Evolutionary conservation across 2,113 vertebrate genomes (phyloP), one percentile per base, ranked within the genome.

Genomic region (Danio rerio): DNA sequence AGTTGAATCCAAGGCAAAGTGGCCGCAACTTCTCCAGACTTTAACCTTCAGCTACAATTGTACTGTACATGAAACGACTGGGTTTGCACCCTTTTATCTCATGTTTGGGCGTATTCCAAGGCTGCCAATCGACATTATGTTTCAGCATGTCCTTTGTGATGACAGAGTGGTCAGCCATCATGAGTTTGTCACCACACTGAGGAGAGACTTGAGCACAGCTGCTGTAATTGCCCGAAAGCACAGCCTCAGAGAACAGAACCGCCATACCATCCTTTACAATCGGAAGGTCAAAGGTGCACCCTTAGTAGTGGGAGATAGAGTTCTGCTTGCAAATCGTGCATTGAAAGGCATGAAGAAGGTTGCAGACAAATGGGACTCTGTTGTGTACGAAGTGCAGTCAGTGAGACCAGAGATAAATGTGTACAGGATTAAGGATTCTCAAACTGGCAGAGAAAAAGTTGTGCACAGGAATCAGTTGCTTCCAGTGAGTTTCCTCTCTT

Each of bases 91-190:
- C 5, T 85, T 81, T 45, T 85, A 18, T n/a, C 52, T 81, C 1
- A 78, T 78, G 84, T 85, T 81, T 21, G 84, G 84, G 11, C 15
- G 56, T 9, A 62, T 78, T 7, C 81, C 70, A 9, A 72, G 45
- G 42, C 62, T 83, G 6, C 62, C 71, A 0, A 70, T 80, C 21
- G 45, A 86, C 50, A 65, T 80, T 53, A 80, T 86, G 59, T 85
- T 85, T 56, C 80, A 82, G 68, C 66, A 85, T 40, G 65, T 52
- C 31, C 70, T 80, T 18, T 15, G 49, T 13, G 47, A 81, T 63
- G 40, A 69, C 15, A 61, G 15, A 4, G 52, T 85, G 1, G 55
- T 85, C 72, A 61, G 73, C 47, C 72, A 81, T 13, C 52, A 31
- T 53, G 79, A 81, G 55, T 84, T 79, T 53, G 66, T 73, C 4